Base-by-base conservation (phyloP, 2,888 invertebrate species). In the Pandemis cinnamomeana region DNA sequence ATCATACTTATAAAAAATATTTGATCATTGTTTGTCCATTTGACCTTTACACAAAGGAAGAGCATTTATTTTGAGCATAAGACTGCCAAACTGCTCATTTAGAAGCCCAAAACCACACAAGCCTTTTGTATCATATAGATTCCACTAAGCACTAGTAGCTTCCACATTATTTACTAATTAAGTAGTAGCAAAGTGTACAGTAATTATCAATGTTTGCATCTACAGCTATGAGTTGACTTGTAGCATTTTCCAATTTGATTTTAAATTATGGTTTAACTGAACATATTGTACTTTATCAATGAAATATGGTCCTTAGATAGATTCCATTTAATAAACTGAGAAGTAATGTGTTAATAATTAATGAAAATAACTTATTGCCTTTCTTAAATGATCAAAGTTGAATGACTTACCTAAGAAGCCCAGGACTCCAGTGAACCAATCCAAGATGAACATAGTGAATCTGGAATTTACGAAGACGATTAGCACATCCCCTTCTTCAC, bases 381-480 rank as follows among this genome's bases (percentile, higher is more conserved):
- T 27, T 10, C 20, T 27, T n/a, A 20, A 27, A 58, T 27, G 11
- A 58, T 27, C 11, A 10, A 58, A 58, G 27, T 58, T 27, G 58
- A 58, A 11, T 20, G 58, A 58, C 58, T 96, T 91, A 98, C 98
- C 98, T 91, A 98, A 96, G 94, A 98, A 98, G 91, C 98, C 98
- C 89, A 98, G 95, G 88, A 98, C 98, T 86, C 98, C 98, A 91
- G 98, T 97, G 90, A 98, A 97, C 98, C 98, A 98, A 94, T 98
- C 98, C 97, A 97, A 97, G 95, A 98, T 96, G 95, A 98, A 98
- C 98, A 98, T 98, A 90, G 88, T 93, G 89, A 89, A 90, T 92
- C 93, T 93, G 92, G 82, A 93, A 85, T 70, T 70, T 76, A 77
- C 63, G 77, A 79, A 78, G 77, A 66, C 70, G 66, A 74, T 76